Base-by-base conservation (phyloP, 2,113 vertebrate species). In the Prolemur simus region DNA sequence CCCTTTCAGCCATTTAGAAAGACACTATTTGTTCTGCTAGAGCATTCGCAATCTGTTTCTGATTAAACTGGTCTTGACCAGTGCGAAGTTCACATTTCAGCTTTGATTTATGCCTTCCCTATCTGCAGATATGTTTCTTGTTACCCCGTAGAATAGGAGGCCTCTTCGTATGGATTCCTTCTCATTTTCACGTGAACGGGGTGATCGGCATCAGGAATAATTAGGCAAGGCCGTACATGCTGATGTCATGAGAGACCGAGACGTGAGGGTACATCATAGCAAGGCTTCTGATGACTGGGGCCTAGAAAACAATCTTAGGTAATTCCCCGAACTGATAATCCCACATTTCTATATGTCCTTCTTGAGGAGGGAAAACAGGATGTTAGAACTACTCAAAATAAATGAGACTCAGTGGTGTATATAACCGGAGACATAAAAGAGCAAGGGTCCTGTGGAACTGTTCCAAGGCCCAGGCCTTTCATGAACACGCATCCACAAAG, bases 21-120 rank as follows among this genome's bases (percentile, higher is more conserved):
- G 66, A 93, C 52, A 68, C 42, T 47, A 2, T 34, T 78, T 49
- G 37, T 64, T 83, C 81, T 87, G 45, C n/a, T 9, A 14, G 52
- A 85, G 49, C n/a, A 18, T 89, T 85, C 25, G 18, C 77, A 42
- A 39, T 93, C 68, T 93, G 93, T 69, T 93, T 94, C 96, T 86
- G 85, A 94, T 94, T 39, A 81, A 56, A 56, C 71, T 54, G 77
- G 77, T 87, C 83, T 83, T 85, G 83, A 81, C 54, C 58, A 64
- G 63, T 17, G 56, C 54, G 69, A n/a, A 68, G 84, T 74, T 92
- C 74, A 27, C 84, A 58, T 87, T 89, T 81, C 66, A 21, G 66
- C 66, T 92, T 91, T 78, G 64, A 78, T 78, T 58, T 52, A 73
- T 68, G 39, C n/a, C 68, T 88, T 81, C 39, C 49, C 52, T 45